Evolutionary conservation across 2,113 vertebrate species (phyloP).

Genomic region (Rhynchomys soricoides): DNA sequence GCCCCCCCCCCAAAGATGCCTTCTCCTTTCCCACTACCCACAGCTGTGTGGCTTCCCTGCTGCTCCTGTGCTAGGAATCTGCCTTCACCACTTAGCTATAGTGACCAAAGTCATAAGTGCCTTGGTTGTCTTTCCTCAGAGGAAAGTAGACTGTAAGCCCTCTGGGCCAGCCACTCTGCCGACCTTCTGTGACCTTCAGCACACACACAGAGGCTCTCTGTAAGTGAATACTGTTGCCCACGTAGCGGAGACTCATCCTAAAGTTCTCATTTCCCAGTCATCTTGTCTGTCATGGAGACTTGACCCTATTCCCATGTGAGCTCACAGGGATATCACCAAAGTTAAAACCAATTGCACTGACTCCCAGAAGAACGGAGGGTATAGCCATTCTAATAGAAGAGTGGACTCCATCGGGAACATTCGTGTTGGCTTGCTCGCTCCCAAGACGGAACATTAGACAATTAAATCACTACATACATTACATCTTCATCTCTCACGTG

Average conservation of each 20-base stretch:
- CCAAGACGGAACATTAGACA: not conserved
- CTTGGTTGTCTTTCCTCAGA: not conserved
- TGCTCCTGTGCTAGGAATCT: not conserved
- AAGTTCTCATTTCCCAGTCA: not conserved
- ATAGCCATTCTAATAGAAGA: not conserved
- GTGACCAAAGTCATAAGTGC: not conserved
- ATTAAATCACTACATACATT: not conserved
- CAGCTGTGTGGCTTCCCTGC: too few species aligned
- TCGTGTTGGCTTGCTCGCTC: not conserved
- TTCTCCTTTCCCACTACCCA: not conserved
- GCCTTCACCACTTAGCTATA: not conserved
- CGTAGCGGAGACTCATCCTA: not conserved
- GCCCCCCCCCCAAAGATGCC: fast-evolving
- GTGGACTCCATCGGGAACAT: not conserved
- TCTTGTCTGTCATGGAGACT: not conserved
- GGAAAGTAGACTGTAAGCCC: not conserved
- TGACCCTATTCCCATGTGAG: not conserved
- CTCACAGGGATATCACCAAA: not conserved
- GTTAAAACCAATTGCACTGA: too few species aligned
- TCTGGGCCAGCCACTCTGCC: not conserved
- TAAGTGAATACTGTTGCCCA: not conserved
- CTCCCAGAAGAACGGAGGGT: not conserved
- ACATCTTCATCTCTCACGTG: not conserved
- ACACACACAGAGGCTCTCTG: not conserved
- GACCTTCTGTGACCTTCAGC: not conserved